Percentiles rank a stretch among this genome's conserved stretches.
phyloP scores from a whole-genome alignment of 2,888 invertebrate species.

The Ecdyonurus torrentis region DNA sequence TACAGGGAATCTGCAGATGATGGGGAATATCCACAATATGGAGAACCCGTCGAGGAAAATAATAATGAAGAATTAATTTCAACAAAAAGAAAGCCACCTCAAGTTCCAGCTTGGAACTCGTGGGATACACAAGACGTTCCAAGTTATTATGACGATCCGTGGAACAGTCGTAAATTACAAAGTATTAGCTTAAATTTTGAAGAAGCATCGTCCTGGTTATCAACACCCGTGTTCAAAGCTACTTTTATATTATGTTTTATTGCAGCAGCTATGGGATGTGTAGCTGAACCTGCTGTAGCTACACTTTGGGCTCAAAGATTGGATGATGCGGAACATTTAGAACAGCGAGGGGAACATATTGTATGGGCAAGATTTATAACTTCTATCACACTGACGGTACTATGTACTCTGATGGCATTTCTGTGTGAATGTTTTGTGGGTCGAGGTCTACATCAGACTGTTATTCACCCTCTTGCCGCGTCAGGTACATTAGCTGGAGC shows the following conservation, averaged over 20 bases:
- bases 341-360: conserved; percentile 9
- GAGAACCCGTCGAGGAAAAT: neutral
- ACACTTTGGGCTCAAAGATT: conserved; percentile 8
- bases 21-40: neutral
- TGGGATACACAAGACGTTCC: neutral
- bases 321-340: conserved; percentile 10
- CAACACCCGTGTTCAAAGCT: conserved; percentile 3
- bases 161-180: neutral
- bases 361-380: neutral
- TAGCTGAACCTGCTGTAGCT: conserved; percentile 8
- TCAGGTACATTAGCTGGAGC: neutral
- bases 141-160: neutral
- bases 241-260: conserved; percentile 3
- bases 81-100: neutral
- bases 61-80: neutral
- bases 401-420: conserved; percentile 1
- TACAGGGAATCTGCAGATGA: neutral
- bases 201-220: neutral
- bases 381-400: neutral
- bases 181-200: neutral
- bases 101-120: neutral
- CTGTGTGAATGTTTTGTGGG: neutral
- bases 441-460: neutral
- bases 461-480: neutral
- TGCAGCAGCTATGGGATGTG: conserved; percentile 7